Percentiles rank a stretch among this genome's conserved stretches.
Evolutionary conservation across 2,797 vertebrate species (phyloP).

Genomic region (Urosaurus nigricauda): DNA sequence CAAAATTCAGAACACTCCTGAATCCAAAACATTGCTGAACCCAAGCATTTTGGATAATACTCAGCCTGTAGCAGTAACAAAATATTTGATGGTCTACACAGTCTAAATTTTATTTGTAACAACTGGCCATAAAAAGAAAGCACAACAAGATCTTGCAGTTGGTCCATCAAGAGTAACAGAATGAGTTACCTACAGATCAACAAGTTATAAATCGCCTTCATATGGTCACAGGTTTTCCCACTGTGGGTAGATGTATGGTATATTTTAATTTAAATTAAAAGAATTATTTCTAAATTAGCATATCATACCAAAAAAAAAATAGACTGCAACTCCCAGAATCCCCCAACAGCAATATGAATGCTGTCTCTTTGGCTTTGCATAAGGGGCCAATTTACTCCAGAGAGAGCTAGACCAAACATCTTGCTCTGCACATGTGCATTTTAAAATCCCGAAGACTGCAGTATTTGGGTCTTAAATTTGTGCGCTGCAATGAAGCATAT

Average conservation of each 20-base stretch:
- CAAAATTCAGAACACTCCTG: no score
- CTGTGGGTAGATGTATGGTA: neutral
- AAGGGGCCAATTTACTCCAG: neutral
- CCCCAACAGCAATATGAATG: no score
- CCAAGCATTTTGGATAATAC: no score
- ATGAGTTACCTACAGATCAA: neutral
- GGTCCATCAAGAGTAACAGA: neutral
- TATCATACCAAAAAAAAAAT: no score
- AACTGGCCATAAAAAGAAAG: no score
- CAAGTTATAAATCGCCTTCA: neutral
- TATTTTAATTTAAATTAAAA: neutral
- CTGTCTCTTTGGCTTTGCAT: no score
- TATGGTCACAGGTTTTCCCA: neutral
- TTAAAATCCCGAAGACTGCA: neutral
- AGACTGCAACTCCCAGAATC: no score
- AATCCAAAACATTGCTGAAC: no score
- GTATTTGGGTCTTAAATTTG: neutral
- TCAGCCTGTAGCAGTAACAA: no score
- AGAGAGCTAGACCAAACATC: neutral
- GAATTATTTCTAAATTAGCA: no score
- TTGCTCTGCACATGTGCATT: neutral
- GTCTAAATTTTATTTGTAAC: no score
- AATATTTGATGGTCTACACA: no score
- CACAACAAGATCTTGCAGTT: neutral
- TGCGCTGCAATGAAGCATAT: neutral